Evolutionary conservation across 2,797 vertebrate genomes (phyloP), one percentile per base, ranked within the genome.

Genomic region (Sparidentex hasta): DNA sequence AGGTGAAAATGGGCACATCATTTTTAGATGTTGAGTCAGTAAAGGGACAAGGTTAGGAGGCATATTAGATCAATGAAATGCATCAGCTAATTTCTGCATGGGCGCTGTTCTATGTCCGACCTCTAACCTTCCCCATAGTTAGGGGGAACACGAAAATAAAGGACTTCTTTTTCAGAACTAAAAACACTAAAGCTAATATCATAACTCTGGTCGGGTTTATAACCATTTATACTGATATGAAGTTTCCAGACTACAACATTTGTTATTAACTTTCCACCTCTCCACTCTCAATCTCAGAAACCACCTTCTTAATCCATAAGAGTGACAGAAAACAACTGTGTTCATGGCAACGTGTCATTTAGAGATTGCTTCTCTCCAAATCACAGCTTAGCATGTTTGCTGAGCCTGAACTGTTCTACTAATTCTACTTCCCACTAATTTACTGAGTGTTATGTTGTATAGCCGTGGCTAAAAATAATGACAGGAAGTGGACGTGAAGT

Each of bases 21-120:
- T 58, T 65, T 65, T 29, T 51, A 55, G 23, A 23, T 71, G 63
- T 67, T 56, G 54, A 75, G 18, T 72, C 58, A 50, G 57, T 52
- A 12, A 47, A 11, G n/a, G 64, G 46, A 48, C 48, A 67, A 51
- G 43, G 52, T 70, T 12, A 0, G 20, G 48, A 47, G 47, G 12
- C 14, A 44, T 50, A 69, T 56, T 11, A 21, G 25, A 44, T 11
- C 43, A 59, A 62, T 11, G 0, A 73, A 48, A 14, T 50, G 29
- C 5, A 33, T 52, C 13, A 20, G 54, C 38, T 65, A 12, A 27
- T 33, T 23, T 43, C 7, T n/a, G 5, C 54, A 46, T 11, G 25
- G 20, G 17, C 18, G 50, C 66, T 41, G 13, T 9, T 56, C 50
- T 76, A 16, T 54, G n/a, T 48, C 27, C 1, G 17, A 62, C 51